Percentiles rank a stretch among this genome's conserved stretches.
Conservation (phyloP, 2,797 vertebrate genomes). For the Carcharodon carcharias region DNA sequence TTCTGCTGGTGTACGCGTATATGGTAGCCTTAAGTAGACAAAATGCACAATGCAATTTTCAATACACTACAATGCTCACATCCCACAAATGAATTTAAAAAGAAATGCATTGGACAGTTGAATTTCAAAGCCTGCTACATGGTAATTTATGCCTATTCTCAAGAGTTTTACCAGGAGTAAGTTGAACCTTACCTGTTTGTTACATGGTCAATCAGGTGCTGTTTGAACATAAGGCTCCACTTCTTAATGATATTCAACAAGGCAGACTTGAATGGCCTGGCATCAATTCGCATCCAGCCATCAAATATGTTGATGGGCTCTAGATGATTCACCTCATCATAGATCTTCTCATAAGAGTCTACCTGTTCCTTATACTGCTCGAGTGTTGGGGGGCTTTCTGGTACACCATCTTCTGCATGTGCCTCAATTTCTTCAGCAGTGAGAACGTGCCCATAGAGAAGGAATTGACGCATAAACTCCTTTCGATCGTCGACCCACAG, state of each 20-base stretch:
- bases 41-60: too few relatives aligned
- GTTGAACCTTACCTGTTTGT: constrained; percentile 70
- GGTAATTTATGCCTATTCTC: neutral
- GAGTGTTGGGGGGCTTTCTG: constrained; percentile 64
- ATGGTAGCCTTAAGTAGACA: too few relatives aligned
- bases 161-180: neutral
- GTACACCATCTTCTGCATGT: constrained; percentile 51
- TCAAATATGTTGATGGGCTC: constrained; percentile 65
- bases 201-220: constrained; percentile 79
- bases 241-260: constrained; percentile 77
- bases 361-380: constrained; percentile 72
- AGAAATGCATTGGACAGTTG: neutral
- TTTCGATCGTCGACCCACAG: constrained; percentile 73
- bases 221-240: constrained; percentile 91
- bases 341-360: constrained; percentile 73
- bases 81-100: too few relatives aligned
- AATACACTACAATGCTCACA: too few relatives aligned
- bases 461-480: constrained; percentile 75
- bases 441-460: constrained; percentile 64
- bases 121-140: neutral
- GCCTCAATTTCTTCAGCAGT: constrained; percentile 61
- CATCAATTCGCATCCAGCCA: constrained; percentile 77
- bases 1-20: too few relatives aligned
- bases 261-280: constrained; percentile 66
- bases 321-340: constrained; percentile 65